Conservation (phyloP, 2,797 vertebrate species). For the Hydrocynus forskahlii region DNA sequence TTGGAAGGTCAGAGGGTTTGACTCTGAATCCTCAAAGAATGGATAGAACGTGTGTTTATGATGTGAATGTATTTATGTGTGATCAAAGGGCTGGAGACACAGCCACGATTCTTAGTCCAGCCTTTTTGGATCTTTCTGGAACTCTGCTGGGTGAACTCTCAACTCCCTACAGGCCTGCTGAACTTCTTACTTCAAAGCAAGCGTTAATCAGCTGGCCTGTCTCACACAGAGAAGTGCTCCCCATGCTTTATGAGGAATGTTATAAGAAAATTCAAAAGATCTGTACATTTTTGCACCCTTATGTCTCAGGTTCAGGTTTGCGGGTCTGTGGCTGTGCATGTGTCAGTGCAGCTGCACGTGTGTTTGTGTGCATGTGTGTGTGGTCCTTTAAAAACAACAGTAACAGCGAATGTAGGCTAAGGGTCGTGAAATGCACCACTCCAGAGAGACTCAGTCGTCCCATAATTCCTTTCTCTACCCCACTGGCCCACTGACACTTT, state of each 20-base stretch:
- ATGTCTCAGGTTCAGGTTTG: conserved; percentile 4
- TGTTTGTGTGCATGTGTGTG: conserved; percentile 24
- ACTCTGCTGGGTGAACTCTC: conserved; percentile 9
- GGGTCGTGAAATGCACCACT: conserved; percentile 33
- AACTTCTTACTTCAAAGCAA: conserved; percentile 44
- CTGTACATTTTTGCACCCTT: background rate
- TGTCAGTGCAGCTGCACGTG: conserved; percentile 7
- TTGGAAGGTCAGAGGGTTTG: background rate
- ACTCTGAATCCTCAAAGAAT: conserved; percentile 31
- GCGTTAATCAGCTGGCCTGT: background rate
- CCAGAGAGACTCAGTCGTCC: conserved; percentile 23
- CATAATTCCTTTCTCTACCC: conserved; percentile 29
- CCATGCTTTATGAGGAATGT: background rate
- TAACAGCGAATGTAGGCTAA: conserved; percentile 37
- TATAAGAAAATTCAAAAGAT: background rate
- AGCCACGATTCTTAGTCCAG: conserved; percentile 2
- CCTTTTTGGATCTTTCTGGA: conserved; percentile 28
- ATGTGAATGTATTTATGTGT: conserved; percentile 26
- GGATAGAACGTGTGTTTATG: conserved; percentile 33
- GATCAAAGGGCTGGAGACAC: conserved; percentile 40
- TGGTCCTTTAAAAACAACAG: conserved; percentile 37
- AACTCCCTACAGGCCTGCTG: conserved; percentile 6
- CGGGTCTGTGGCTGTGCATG: background rate
- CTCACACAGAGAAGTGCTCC: background rate
- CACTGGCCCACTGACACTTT: conserved; percentile 15